Percentiles rank a stretch among this genome's conserved stretches.
Conservation (phyloP, 2,888 invertebrate species). For the Plusia festucae region DNA sequence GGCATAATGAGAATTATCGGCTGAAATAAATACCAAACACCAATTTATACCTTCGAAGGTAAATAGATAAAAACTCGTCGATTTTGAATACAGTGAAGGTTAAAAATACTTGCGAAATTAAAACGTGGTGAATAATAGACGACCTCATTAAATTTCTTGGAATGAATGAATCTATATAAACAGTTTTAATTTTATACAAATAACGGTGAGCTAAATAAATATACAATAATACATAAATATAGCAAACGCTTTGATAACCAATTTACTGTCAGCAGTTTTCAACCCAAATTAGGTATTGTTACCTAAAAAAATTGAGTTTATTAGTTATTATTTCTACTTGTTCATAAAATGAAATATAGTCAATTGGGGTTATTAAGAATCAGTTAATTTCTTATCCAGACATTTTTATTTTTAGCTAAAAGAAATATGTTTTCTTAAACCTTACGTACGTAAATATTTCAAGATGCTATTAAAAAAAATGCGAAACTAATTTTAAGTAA, state of each 20-base stretch:
- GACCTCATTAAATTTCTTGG: conserved; percentile 40
- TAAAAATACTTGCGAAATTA: conserved; percentile 15
- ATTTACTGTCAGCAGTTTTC: neutral
- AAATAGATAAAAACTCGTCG: conserved; percentile 15
- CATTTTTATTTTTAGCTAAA: too few relatives aligned
- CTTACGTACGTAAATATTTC: too few relatives aligned
- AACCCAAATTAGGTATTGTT: neutral
- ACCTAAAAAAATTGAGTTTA: neutral
- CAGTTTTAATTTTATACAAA: conserved; percentile 20
- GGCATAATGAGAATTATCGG: conserved; percentile 33
- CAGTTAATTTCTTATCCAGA: too few relatives aligned
- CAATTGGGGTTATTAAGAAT: too few relatives aligned
- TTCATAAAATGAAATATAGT: too few relatives aligned
- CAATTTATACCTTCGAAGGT: conserved; percentile 14
- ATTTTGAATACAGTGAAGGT: conserved; percentile 31
- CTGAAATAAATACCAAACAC: conserved; percentile 25
- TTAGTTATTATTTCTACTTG: too few relatives aligned
- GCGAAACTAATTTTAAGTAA: too few relatives aligned
- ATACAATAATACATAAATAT: neutral
- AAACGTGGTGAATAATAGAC: conserved; percentile 24
- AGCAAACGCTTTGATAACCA: neutral
- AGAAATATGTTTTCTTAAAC: too few relatives aligned
- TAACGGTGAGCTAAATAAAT: conserved; percentile 7
- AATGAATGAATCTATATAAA: conserved; percentile 30
- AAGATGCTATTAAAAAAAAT: too few relatives aligned